These are phyloP conservation scores for Cyanoderma ruficeps DNA, from an alignment of 2,113 vertebrate species.

Conservation along the genomic window DNA sequence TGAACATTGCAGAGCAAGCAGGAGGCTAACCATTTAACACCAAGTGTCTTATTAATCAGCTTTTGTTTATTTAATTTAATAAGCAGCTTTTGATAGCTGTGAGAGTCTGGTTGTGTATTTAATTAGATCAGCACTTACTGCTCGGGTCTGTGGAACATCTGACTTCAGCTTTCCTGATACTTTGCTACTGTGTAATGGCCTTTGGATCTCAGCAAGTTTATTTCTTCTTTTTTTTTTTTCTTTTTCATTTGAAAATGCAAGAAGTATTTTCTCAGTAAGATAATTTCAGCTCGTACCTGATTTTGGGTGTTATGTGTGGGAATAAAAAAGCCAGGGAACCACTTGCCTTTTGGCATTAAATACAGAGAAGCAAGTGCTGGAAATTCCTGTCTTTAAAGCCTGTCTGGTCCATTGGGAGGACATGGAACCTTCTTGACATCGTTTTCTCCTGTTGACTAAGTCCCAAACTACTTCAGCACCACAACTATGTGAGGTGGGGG, in stretches of 20 bases:
- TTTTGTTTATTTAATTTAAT: conserved; percentile 72
- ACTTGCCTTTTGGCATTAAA: neutral
- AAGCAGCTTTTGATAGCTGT: conserved; percentile 49
- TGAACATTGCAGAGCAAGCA: conserved; percentile 40
- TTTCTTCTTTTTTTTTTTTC: neutral
- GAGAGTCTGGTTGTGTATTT: conserved; percentile 51
- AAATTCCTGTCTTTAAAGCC: neutral
- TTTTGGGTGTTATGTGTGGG: neutral
- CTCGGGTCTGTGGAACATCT: neutral
- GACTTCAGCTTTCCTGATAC: neutral
- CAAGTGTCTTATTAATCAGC: conserved; percentile 67
- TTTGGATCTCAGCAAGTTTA: neutral
- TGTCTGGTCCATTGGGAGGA: neutral
- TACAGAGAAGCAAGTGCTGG: neutral
- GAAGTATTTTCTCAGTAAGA: neutral
- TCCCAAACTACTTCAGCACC: neutral
- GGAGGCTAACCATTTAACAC: conserved; percentile 61
- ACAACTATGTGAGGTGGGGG: fast-evolving
- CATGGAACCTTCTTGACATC: neutral
- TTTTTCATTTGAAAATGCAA: neutral
- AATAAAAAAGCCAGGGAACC: neutral
- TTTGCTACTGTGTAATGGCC: neutral
- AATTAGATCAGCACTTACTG: conserved; percentile 53
- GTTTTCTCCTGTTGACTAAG: neutral
- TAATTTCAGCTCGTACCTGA: neutral